phyloP scores from a whole-genome alignment of 2,797 vertebrate species.

The Anguilla megastoma region DNA sequence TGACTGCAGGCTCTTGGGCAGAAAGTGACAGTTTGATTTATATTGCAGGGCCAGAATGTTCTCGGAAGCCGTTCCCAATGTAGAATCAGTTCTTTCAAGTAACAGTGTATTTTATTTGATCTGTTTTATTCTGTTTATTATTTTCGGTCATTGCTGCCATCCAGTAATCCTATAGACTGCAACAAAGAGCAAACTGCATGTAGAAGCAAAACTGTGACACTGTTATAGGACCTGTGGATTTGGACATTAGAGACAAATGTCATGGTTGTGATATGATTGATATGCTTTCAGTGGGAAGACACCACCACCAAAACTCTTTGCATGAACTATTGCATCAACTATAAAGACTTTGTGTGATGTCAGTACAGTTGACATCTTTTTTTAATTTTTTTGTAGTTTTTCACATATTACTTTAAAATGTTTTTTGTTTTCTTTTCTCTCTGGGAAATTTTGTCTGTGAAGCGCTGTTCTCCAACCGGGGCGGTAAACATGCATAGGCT shows the following conservation, averaged over 20 bases:
- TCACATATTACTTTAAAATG: background rate
- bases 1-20: slow-evolving; percentile 32
- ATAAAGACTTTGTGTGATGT: background rate
- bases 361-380: background rate
- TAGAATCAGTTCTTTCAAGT: background rate
- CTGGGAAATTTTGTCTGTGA: background rate
- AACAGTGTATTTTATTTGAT: background rate
- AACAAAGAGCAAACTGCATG: background rate
- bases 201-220: background rate
- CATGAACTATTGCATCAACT: background rate
- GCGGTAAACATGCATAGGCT: background rate
- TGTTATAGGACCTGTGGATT: slow-evolving; percentile 31
- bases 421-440: background rate
- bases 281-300: background rate
- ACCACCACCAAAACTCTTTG: background rate
- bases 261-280: background rate
- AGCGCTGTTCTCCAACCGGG: background rate
- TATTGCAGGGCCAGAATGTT: slow-evolving; percentile 17
- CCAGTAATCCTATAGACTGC: background rate
- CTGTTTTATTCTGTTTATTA: slow-evolving; percentile 27
- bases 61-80: background rate
- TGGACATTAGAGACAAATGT: slow-evolving; percentile 29
- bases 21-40: slow-evolving; percentile 40
- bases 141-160: background rate
- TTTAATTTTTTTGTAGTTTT: background rate